These are phyloP conservation scores for Pterocles orientalis DNA, from an alignment of 2,113 vertebrate species.

Conservation along the genomic window DNA sequence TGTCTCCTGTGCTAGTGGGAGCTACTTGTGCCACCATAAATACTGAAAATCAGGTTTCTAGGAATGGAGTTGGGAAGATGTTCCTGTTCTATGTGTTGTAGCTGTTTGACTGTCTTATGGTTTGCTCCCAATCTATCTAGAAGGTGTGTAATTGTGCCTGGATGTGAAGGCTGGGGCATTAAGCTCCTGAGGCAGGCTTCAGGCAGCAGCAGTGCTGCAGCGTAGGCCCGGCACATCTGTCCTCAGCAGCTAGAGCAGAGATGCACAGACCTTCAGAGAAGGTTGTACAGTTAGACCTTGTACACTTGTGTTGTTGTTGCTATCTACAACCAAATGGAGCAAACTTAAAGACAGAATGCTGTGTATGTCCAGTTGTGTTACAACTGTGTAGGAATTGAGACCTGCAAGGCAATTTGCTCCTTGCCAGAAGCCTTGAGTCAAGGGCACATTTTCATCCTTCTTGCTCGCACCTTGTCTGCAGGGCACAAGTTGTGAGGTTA, in stretches of 20 bases:
- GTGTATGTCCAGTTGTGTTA: neutral
- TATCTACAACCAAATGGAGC: neutral
- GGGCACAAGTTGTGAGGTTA: neutral
- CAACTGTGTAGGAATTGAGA: neutral
- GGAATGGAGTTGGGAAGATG: neutral
- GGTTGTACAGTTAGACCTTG: neutral
- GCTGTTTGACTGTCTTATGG: neutral
- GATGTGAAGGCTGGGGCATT: neutral
- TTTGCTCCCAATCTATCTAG: neutral
- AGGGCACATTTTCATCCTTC: neutral
- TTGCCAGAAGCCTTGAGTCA: neutral
- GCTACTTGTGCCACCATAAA: neutral
- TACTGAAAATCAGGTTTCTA: neutral
- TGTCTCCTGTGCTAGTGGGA: neutral
- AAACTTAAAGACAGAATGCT: neutral
- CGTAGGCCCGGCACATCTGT: neutral
- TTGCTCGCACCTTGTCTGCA: neutral
- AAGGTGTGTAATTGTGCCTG: neutral
- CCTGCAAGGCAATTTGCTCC: neutral
- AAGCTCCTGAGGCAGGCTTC: neutral
- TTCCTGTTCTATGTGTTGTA: neutral
- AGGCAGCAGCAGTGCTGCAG: accelerated
- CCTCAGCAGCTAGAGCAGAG: neutral
- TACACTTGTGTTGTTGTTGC: neutral
- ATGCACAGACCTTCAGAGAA: neutral